phyloP scores from a whole-genome alignment of 2,888 invertebrate genomes.

The Keiferia lycopersicella region DNA sequence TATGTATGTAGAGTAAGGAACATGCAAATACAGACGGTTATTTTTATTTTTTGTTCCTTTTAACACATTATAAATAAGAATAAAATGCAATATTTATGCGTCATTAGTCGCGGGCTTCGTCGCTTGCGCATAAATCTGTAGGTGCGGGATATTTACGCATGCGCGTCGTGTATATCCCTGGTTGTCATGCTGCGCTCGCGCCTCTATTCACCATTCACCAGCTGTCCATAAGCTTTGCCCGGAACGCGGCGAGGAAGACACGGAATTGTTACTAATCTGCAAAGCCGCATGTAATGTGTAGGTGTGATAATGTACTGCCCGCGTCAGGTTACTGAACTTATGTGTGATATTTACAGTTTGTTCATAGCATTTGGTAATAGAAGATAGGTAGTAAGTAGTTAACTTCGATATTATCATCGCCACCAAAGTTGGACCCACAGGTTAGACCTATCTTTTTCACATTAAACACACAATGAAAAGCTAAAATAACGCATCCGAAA shows the following conservation, averaged over 20 bases:
- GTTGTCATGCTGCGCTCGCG: constrained; percentile 44
- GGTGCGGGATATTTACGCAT: constrained; percentile 38
- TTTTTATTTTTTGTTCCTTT: constrained; percentile 5
- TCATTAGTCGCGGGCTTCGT: constrained; percentile 9
- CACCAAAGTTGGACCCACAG: no score
- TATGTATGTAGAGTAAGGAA: background rate
- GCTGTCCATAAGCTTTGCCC: constrained; percentile 35
- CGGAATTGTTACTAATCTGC: constrained; percentile 13
- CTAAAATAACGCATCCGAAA: no score
- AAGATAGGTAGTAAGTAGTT: no score
- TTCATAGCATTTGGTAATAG: no score
- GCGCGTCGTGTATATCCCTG: constrained; percentile 38
- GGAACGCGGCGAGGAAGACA: constrained; percentile 24
- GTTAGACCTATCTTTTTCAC: no score
- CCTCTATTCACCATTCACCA: constrained; percentile 33
- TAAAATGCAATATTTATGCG: background rate
- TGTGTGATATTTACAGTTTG: background rate
- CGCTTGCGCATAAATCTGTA: constrained; percentile 7
- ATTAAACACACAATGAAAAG: no score
- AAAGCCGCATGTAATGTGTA: background rate
- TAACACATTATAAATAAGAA: constrained; percentile 14
- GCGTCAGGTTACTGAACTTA: background rate
- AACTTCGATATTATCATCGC: no score
- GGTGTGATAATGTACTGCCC: background rate
- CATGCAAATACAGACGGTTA: background rate